Conservation (phyloP, 2,888 invertebrate genomes). For the Netelia melanura region DNA sequence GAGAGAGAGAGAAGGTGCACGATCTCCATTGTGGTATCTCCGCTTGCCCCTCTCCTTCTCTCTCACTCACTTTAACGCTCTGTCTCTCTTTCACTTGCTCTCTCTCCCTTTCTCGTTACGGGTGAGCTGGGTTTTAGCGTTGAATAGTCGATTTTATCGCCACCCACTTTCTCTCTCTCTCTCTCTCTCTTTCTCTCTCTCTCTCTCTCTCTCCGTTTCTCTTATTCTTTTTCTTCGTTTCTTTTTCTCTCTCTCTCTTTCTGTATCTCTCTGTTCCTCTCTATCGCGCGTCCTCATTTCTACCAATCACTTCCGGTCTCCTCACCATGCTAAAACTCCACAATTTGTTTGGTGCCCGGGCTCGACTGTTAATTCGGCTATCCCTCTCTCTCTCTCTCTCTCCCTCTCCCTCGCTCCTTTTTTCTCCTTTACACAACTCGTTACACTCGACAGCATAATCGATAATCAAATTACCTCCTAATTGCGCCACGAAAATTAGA, state of each 20-base stretch:
- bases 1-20: too few relatives aligned
- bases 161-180: conserved; percentile 36
- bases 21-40: too few relatives aligned
- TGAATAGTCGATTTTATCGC: conserved; percentile 16
- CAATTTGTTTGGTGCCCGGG: conserved; percentile 1
- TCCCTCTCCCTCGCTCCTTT: not conserved
- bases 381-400: conserved; percentile 6
- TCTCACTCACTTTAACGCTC: too few relatives aligned
- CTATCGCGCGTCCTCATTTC: conserved; percentile 18
- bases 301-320: conserved; percentile 29
- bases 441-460: conserved; percentile 58
- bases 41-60: too few relatives aligned
- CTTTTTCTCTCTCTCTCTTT: conserved; percentile 62
- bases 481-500: conserved; percentile 61
- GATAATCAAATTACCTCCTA: conserved; percentile 63
- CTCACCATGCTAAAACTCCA: conserved; percentile 13
- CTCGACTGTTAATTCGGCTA: not conserved
- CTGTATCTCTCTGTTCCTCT: conserved; percentile 31
- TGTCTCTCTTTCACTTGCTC: too few relatives aligned
- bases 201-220: conserved; percentile 62
- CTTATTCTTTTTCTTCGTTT: conserved; percentile 43
- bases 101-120: not conserved
- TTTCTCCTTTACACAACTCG: conserved; percentile 21
- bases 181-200: conserved; percentile 23
- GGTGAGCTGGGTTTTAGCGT: conserved; percentile 9